Evolutionary conservation across 2,797 vertebrate genomes (phyloP).

Genomic region (Enoplosus armatus): DNA sequence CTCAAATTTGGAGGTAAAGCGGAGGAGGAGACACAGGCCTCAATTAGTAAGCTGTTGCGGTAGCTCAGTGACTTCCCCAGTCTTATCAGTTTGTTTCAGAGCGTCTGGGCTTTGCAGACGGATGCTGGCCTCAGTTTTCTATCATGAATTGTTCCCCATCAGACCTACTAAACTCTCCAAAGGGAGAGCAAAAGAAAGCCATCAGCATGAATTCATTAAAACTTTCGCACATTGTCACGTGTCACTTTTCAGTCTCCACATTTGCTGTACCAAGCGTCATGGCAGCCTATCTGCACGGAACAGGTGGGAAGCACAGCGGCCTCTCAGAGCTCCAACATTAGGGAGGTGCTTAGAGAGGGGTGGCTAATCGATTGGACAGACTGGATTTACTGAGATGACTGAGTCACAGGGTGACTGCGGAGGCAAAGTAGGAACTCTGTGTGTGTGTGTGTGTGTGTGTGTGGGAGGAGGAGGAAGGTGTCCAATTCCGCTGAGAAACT

Average conservation of each 20-base stretch:
- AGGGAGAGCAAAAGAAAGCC: constrained; percentile 41
- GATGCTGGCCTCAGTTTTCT: constrained; percentile 32
- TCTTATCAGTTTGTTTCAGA: constrained; percentile 70
- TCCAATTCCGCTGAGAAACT: constrained; percentile 39
- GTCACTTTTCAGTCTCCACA: constrained; percentile 36
- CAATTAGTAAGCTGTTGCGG: constrained; percentile 52
- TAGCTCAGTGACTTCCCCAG: constrained; percentile 23
- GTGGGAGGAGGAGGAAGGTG: constrained; percentile 15
- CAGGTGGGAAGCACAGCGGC: constrained; percentile 72
- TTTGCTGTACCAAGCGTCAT: constrained; percentile 36
- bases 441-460: constrained; percentile 28
- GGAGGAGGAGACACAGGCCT: constrained; percentile 41
- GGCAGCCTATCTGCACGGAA: constrained; percentile 60
- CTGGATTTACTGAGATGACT: constrained; percentile 68
- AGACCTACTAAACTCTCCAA: constrained; percentile 23
- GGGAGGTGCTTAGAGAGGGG: constrained; percentile 53
- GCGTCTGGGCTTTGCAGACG: constrained; percentile 40
- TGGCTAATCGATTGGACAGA: constrained; percentile 77
- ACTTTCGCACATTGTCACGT: constrained; percentile 60
- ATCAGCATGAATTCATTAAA: constrained; percentile 61
- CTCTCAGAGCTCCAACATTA: constrained; percentile 58
- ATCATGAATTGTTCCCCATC: constrained; percentile 29
- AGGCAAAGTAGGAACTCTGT: constrained; percentile 31
- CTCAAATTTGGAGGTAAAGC: constrained; percentile 36
- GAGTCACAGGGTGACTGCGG: constrained; percentile 54